Evolutionary conservation across 2,113 vertebrate genomes (phyloP).

Genomic region (Colinus virginianus): DNA sequence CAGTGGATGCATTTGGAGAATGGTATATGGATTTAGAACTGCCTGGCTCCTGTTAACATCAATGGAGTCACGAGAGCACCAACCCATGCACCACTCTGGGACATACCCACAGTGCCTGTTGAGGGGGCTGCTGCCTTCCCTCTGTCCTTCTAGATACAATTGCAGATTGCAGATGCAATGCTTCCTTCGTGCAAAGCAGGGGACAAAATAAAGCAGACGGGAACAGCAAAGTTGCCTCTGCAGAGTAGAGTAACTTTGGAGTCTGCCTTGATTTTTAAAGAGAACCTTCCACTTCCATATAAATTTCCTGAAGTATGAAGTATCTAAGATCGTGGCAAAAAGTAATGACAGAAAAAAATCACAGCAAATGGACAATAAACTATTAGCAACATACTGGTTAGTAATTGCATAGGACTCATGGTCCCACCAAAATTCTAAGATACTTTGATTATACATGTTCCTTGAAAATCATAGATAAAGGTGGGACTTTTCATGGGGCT

Average conservation of each 20-base stretch:
- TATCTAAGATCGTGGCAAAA: neutral
- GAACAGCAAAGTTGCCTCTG: neutral
- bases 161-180: neutral
- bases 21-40: neutral
- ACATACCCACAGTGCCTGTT: neutral
- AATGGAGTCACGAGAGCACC: conserved; percentile 21
- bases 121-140: neutral
- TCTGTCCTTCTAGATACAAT: neutral
- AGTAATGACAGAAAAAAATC: neutral
- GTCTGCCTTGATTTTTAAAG: neutral
- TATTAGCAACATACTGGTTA: neutral
- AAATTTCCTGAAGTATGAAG: neutral
- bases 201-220: neutral
- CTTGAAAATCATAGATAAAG: neutral
- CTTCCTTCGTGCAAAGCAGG: neutral
- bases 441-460: neutral
- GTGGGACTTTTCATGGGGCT: neutral
- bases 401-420: neutral
- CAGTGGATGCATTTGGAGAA: neutral
- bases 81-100: neutral
- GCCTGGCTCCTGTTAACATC: conserved; percentile 28
- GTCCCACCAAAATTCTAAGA: neutral
- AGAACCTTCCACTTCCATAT: neutral
- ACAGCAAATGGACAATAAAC: neutral
- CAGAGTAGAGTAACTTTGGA: neutral